Percentiles rank a stretch among this genome's conserved stretches.
Evolutionary conservation across 2,113 vertebrate genomes (phyloP).

Genomic region (Phrynocephalus versicolor): DNA sequence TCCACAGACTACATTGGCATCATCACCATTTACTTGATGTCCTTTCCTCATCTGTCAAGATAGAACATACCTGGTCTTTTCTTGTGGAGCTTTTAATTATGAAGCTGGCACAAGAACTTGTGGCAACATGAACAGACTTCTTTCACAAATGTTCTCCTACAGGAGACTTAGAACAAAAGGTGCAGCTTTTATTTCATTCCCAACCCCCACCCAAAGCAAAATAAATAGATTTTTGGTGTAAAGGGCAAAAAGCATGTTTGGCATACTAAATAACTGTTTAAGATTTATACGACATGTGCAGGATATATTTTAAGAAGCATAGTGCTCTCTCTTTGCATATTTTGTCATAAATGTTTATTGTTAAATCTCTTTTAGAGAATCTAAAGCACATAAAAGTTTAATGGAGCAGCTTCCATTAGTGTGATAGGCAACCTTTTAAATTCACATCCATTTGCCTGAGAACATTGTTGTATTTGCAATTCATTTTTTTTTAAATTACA

Average conservation of each 20-base stretch:
- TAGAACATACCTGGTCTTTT: background rate
- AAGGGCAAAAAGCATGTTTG: background rate
- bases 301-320: background rate
- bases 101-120: background rate
- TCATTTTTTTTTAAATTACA: background rate
- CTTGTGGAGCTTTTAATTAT: background rate
- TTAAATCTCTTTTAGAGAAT: background rate
- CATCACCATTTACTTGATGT: background rate
- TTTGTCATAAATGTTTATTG: background rate
- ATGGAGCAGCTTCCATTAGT: background rate
- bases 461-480: background rate
- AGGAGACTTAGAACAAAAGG: too few relatives aligned
- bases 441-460: background rate
- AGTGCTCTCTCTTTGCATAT: background rate
- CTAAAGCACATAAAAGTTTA: background rate
- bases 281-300: background rate
- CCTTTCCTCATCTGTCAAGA: background rate
- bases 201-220: background rate
- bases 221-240: background rate
- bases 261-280: constrained; percentile 13
- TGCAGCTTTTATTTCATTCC: background rate
- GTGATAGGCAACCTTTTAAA: background rate
- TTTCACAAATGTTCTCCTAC: background rate
- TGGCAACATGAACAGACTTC: background rate
- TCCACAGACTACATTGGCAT: background rate